Base-by-base conservation (phyloP, 2,888 invertebrate genomes). In the Tuta absoluta region DNA sequence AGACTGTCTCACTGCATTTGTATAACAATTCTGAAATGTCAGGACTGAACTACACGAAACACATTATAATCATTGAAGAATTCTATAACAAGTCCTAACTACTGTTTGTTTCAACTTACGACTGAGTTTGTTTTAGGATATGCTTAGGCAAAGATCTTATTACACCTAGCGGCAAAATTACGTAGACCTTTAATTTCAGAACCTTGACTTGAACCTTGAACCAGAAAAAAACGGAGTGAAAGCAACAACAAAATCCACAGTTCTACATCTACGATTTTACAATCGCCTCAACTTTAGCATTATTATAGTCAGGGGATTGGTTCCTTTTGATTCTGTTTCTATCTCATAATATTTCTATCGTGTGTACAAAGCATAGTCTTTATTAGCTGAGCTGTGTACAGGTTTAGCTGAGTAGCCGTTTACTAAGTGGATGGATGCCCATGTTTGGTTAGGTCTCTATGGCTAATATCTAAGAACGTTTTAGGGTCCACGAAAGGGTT, bases 61-160 rank as follows among this genome's bases (percentile, higher is more conserved):
- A n/a, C n/a, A n/a, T n/a, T 81, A 81, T 75, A 80, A 81, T 81
- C 80, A 81, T 76, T 73, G 70, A 66, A 71, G 71, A 68, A 72
- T 75, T 78, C 77, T 74, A 76, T 79, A 76, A 80, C 75, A 66
- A 41, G 41, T 41, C 14, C 41, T 14, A 41, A 69, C 69, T 74
- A 68, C 67, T 81, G 80, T 82, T 84, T 82, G 82, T 74, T 79
- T 78, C 76, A 77, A 78, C 75, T 80, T 77, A 76, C 76, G 75
- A 71, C 71, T 73, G 69, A 77, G 74, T 75, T 65, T 72, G 69
- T 73, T 72, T 75, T 74, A 73, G 71, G 73, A 73, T 72, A 70
- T 63, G 66, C 64, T 57, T 49, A 19, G 51, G 51, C n/a, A 10
- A 23, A 17, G 10, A 19, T 51, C 3, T 23, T 23, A 21, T 2